Evolutionary conservation across 1,140 invertebrate genomes (phyloP), one percentile per base, ranked within the genome.

Genomic region (Ridgeia piscesae): DNA sequence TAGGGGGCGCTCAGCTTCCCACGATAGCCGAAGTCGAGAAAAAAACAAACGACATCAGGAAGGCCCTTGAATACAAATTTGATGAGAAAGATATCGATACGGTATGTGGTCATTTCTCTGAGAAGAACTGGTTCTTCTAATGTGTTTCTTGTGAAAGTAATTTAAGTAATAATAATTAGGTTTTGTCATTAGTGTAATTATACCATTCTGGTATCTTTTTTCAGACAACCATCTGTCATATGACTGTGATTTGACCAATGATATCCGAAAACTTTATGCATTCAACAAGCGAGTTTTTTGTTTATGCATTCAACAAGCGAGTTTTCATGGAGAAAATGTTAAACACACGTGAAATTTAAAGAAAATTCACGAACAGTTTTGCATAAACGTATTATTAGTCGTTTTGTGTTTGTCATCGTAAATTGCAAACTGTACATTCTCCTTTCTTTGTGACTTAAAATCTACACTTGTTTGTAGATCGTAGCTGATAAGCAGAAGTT

Each of bases 401-500:
- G 58, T 77, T 77, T 21, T 27, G 4, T 77, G 2, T 27, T 77
- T 77, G 4, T 77, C 17, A 77, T 77, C 8, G 48, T 21, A 50
- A 50, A 21, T 11, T 8, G 48, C 48, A 11, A 50, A 11, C 0
- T 50, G 8, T 50, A 11, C 48, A 50, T 31, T 27, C 27, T 21
- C 17, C 89, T 21, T 34, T 90, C 89, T 14, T 89, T 89, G 89
- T 89, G 11, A 89, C 34, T 35, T 33, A 89, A n/a, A n/a, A n/a
- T n/a, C n/a, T 0, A 35, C 34, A 33, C 34, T 0, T 89, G 34
- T 35, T 91, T 34, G 31, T 1, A 91, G 96, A 99, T 99, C 93
- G 97, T 99, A 33, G 97, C 97, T 94, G 98, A 99, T 95, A 99
- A 99, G 95, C 97, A 98, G 93, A 97, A 98, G 93, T 99, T 99